Base-by-base conservation (phyloP, 1,140 invertebrate genomes). In the Zophobas atratus region DNA sequence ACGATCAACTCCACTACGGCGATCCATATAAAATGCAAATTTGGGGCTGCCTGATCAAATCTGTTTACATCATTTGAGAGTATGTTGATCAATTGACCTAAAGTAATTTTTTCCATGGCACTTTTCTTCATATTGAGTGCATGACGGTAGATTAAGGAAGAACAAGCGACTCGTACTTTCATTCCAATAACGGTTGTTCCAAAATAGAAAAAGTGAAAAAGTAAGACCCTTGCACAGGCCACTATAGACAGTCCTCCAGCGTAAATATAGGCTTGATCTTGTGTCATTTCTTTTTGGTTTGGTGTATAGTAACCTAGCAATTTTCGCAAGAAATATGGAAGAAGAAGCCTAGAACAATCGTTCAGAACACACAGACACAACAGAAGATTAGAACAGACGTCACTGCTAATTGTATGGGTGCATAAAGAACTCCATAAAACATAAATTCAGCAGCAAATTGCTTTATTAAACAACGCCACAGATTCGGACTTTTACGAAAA, bases 51-150 rank as follows among this genome's bases (percentile, higher is more conserved):
- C 3, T 1, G 86, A 83, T 94, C 92, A 80, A 94, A 94, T 36
- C 92, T 86, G 32, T 90, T 91, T 8, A 93, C 90, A 82, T 97
- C 95, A 75, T 96, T 97, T 0, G 95, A 95, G 56, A 97, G 85
- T 0, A 97, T 88, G 85, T 97, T 97, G 0, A 97, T 92, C 49
- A 96, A 93, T 84, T 95, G 93, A 0, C 95, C 96, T 1, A 93
- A 89, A 0, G 95, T 92, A 0, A 94, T 95, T 85, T 94, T 91
- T 0, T 91, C 91, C n/a, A 96, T 86, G n/a, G 94, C 92, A 32
- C 88, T 90, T 79, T 88, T 89, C 4, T 90, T 91, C 0, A 93
- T 82, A 79, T 86, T 87, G 49, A 93, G 82, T 1, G 89, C 93
- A 92, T 91, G 97, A 95, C 85, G 91, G 84, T 96, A 97, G 70